Evolutionary conservation across 2,113 vertebrate species (phyloP), one percentile per base, ranked within the genome.

Genomic region (Gadus macrocephalus): DNA sequence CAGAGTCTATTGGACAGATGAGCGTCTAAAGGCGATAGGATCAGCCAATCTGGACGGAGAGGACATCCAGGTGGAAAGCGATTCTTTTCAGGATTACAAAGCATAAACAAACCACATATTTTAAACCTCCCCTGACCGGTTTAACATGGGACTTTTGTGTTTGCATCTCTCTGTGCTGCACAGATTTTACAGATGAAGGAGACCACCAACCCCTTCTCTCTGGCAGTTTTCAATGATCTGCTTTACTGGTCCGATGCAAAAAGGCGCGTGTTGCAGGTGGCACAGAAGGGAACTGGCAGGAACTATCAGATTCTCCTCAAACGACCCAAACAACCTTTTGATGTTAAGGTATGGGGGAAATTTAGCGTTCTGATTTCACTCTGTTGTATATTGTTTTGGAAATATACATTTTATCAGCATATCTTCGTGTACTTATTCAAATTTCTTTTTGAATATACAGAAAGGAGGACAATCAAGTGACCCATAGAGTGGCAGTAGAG

Each of bases 1-100:
- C 73, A 91, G 91, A 70, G 89, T 98, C 81, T 98, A 94, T 88
- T 98, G 96, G 96, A 89, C 94, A 0, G 96, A 98, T 79, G 94
- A 94, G 58, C 93, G 94, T 69, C 87, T 97, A 70, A 88, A 83
- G 35, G 92, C 87, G 0, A 83, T 98, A 4, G 93, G 94, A 1
- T 97, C 96, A 59, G 92, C 87, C 5, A 92, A 65, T 12, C 83
- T 96, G 69, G 94, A 96, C 70, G 96, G 95, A 27, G 85, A 85
- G 3, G 76, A 83, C 8, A 76, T 96, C 61, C 87, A 84, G 85
- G 96, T 98, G 42, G 86, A 60, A n/a, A 72, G 1, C 63, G 42
- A 1, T 42, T 19, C n/a, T 15, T 20, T 22, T 14, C 20, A 27
- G 15, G 25, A 61, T 22, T 61, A 1, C 9, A 58, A 58, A 16